Base-by-base conservation (phyloP, 2,888 invertebrate species). In the Tipula vernalis region DNA sequence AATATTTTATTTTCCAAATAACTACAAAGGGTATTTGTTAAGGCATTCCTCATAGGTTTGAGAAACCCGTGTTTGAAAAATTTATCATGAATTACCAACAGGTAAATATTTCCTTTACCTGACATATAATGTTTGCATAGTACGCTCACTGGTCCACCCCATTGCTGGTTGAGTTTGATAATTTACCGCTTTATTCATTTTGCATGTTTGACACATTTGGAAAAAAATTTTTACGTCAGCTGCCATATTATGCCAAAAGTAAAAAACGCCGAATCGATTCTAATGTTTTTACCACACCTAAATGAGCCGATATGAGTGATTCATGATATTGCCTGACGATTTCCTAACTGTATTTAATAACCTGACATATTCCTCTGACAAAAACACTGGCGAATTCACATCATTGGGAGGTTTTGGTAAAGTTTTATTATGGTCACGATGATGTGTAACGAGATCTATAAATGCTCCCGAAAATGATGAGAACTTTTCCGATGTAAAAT, bases 161-260 rank as follows among this genome's bases (percentile, higher is more conserved):
- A 88, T 87, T 36, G 83, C 36, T 18, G 87, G 88, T 44, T 85
- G 44, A 47, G 44, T 47, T 47, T n/a, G n/a, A n/a, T n/a, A n/a
- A n/a, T n/a, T n/a, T n/a, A n/a, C n/a, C n/a, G n/a, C n/a, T n/a
- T n/a, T n/a, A n/a, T n/a, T n/a, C n/a, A n/a, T n/a, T n/a, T n/a
- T n/a, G n/a, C n/a, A n/a, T n/a, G n/a, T n/a, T 47, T 85, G 5
- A 13, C 42, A 87, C 51, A 87, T 13, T 15, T 51, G 51, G 36
- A 87, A 86, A 87, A 39, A 88, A 10, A 87, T 47, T 15, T 86
- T 83, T 8, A 87, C 86, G 1, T 88, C 86, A 13, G 51, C 47
- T 39, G 87, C 87, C 87, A 88, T 88, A n/a, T 86, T 87, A 5
- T 87, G 87, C 88, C 88, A 88, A 83, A 86, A 87, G n/a, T 87